Evolutionary conservation across 2,888 invertebrate species (phyloP).

Genomic region (Cephonodes hylas): DNA sequence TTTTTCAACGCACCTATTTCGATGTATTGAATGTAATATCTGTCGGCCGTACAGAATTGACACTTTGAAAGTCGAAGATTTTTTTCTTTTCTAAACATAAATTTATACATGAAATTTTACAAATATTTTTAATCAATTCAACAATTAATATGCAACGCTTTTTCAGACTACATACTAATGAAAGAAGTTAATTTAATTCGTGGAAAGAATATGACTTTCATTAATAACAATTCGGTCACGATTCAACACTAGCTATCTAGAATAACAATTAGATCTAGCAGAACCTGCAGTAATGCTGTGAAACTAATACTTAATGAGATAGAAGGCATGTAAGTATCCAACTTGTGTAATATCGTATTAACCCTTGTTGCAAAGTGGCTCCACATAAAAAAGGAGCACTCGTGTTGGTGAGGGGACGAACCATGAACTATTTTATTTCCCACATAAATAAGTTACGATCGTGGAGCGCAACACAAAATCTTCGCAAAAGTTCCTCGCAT

Average conservation of each 20-base stretch:
- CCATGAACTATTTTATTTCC: not conserved
- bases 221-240: not conserved
- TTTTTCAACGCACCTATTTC: too few species aligned
- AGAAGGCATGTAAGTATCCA: not conserved
- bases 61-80: too few species aligned
- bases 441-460: constrained; percentile 6
- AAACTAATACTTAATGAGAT: not conserved
- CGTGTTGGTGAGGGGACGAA: not conserved
- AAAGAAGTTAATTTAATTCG: not conserved
- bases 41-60: too few species aligned
- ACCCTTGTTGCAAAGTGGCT: not conserved
- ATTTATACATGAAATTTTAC: too few species aligned
- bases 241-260: not conserved
- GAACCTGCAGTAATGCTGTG: not conserved
- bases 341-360: not conserved
- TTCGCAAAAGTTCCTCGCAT: not conserved
- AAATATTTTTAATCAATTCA: too few species aligned
- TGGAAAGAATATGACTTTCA: not conserved
- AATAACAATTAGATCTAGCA: not conserved
- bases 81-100: too few species aligned
- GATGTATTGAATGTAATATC: too few species aligned
- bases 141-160: not conserved
- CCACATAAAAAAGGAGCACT: constrained; percentile 1
- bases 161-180: not conserved
- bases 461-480: not conserved